Evolutionary conservation across 1,140 invertebrate genomes (phyloP).

Genomic region (Dermatophagoides farinae): DNA sequence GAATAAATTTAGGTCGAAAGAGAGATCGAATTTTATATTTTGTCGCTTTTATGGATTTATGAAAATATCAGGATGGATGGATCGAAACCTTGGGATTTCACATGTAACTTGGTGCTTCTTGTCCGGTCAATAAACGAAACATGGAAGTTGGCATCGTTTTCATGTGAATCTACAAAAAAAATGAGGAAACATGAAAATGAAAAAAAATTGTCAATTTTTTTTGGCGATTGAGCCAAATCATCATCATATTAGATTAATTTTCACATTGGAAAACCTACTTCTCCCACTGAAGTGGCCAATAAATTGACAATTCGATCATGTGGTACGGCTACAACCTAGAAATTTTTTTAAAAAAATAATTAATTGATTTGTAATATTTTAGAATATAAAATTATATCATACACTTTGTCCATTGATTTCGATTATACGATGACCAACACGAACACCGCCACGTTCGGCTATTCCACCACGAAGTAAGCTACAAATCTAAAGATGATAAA

Average conservation of each 20-base stretch:
- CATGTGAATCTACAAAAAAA: constrained; percentile 69
- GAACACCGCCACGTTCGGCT: constrained; percentile 88
- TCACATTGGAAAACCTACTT: constrained; percentile 40
- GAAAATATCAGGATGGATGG: too few relatives aligned
- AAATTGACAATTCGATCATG: constrained; percentile 99
- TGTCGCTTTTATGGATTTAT: too few relatives aligned
- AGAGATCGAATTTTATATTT: too few relatives aligned
- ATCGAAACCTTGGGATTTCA: constrained; percentile 21
- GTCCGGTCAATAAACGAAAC: constrained; percentile 92
- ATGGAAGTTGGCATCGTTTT: constrained; percentile 99
- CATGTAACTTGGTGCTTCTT: constrained; percentile 96
- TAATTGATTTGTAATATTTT: neutral
- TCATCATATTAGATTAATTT: neutral
- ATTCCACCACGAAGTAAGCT: constrained; percentile 91
- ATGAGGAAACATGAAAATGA: neutral
- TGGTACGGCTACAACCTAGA: constrained; percentile 79
- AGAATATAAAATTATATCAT: neutral
- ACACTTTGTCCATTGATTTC: constrained; percentile 85
- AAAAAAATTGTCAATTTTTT: neutral
- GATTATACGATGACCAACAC: constrained; percentile 96
- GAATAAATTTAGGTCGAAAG: too few relatives aligned
- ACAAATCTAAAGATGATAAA: constrained; percentile 52
- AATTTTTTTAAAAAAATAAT: neutral
- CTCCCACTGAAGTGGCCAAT: constrained; percentile 91
- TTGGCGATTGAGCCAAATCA: neutral